Evolutionary conservation across 2,113 vertebrate species (phyloP), one percentile per base, ranked within the genome.

Genomic region (Oncorhynchus masou): DNA sequence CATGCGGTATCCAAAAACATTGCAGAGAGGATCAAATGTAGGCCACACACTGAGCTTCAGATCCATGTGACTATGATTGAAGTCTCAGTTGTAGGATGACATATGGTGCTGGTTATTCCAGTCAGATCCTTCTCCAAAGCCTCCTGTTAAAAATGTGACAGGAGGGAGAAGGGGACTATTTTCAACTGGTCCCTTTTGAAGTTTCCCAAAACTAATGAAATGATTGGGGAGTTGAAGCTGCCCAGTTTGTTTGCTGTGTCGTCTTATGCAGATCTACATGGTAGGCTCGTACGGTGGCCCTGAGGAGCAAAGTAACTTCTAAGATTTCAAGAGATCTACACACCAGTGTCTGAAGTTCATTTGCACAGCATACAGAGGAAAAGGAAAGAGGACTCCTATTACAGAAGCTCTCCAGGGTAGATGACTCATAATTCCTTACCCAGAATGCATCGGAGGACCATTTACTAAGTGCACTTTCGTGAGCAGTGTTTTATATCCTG

Each of bases 101-200:
- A 90, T 83, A 79, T 84, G 84, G 60, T 13, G 81, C 15, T 68
- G 80, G 67, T 71, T 82, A 74, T 1, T 78, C 89, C 84, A 85
- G 80, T 81, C 74, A 48, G 65, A 29, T 29, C 65, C 79, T 74
- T 79, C 88, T 88, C 79, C 0, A 60, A 67, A 70, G 19, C 54
- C 6, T 20, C 13, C 20, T 57, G 54, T 20, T 57, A 57, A 19
- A 20, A 15, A 5, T 20, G 16, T 15, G 54, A 57, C 39, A 45
- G 39, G 9, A 45, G 76, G 71, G 71, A 81, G 54, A 31, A 20
- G 75, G 19, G 29, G 27, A 67, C 65, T 19, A 29, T 67, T 67
- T 67, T 31, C 65, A 25, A 67, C 65, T 29, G 65, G 24, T 29
- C 29, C 25, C 29, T 67, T 31, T 16, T 29, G 27, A 67, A 68